These are phyloP conservation scores for Podarcis siculus DNA, from an alignment of 2,797 vertebrate genomes.

Conservation along the genomic window DNA sequence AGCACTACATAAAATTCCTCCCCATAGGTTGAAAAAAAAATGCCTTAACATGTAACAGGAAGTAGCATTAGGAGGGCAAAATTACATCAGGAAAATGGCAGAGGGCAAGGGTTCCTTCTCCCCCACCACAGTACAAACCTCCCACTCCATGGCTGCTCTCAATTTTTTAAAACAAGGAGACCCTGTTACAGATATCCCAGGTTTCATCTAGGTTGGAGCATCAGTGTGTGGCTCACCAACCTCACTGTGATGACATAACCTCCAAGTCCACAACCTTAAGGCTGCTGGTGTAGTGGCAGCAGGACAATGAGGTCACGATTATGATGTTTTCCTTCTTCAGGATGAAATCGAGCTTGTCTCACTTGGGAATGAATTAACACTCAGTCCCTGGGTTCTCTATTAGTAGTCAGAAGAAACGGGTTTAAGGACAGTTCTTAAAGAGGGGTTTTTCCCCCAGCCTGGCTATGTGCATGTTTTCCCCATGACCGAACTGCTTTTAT, in stretches of 20 bases:
- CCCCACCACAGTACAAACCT: too few relatives aligned
- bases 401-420: constrained; percentile 14
- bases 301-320: not conserved
- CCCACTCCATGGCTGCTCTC: too few relatives aligned
- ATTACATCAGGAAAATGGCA: too few relatives aligned
- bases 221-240: not conserved
- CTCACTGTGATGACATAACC: not conserved
- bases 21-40: too few relatives aligned
- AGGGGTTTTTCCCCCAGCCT: not conserved
- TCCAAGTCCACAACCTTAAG: not conserved
- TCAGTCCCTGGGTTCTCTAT: constrained; percentile 21
- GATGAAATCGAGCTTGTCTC: constrained; percentile 19
- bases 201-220: not conserved
- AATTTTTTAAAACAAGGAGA: not conserved
- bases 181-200: not conserved
- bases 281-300: not conserved
- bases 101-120: too few relatives aligned
- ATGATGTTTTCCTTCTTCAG: constrained; percentile 10
- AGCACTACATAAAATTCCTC: too few relatives aligned
- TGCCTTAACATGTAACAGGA: not conserved
- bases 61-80: not conserved
- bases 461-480: constrained; percentile 36
- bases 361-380: constrained; percentile 41
- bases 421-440: constrained; percentile 51
- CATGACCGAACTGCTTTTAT: constrained; percentile 42